Conservation (phyloP, 2,888 invertebrate genomes). For the Orthosia gracilis region DNA sequence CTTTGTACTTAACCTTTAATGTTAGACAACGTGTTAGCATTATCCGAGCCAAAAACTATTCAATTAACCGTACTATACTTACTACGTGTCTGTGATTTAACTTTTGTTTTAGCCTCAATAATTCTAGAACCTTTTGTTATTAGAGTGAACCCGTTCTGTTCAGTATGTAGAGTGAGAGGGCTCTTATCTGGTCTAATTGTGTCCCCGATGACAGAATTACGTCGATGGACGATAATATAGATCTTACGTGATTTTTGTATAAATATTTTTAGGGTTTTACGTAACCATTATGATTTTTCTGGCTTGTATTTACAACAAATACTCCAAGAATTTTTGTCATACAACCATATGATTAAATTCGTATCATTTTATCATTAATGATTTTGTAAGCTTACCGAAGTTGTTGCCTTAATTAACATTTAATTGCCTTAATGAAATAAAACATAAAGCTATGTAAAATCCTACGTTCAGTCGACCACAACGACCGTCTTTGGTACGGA, state of each 20-base stretch:
- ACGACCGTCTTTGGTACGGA: slow-evolving; percentile 46
- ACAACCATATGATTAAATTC: neutral
- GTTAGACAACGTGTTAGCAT: slow-evolving; percentile 34
- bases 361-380: neutral
- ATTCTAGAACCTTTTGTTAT: slow-evolving; percentile 45
- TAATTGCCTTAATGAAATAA: slow-evolving; percentile 36
- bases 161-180: slow-evolving; percentile 68
- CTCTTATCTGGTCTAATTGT: slow-evolving; percentile 76
- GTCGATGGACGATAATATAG: slow-evolving; percentile 78
- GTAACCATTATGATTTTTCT: slow-evolving; percentile 71
- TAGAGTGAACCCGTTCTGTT: slow-evolving; percentile 30
- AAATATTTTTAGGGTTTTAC: slow-evolving; percentile 77
- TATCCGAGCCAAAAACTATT: slow-evolving; percentile 55
- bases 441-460: slow-evolving; percentile 52
- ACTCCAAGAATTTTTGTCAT: neutral
- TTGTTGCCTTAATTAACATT: slow-evolving; percentile 47
- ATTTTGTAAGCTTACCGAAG: slow-evolving; percentile 3
- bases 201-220: slow-evolving; percentile 83
- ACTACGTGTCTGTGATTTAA: slow-evolving; percentile 28
- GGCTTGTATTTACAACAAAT: slow-evolving; percentile 57
- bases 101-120: slow-evolving; percentile 39
- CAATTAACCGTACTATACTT: slow-evolving; percentile 38
- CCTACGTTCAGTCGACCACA: slow-evolving; percentile 54
- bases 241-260: slow-evolving; percentile 69
- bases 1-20: slow-evolving; percentile 25